Evolutionary conservation across 2,888 invertebrate species (phyloP), one percentile per base, ranked within the genome.

Genomic region (Ochropleura leucogaster): DNA sequence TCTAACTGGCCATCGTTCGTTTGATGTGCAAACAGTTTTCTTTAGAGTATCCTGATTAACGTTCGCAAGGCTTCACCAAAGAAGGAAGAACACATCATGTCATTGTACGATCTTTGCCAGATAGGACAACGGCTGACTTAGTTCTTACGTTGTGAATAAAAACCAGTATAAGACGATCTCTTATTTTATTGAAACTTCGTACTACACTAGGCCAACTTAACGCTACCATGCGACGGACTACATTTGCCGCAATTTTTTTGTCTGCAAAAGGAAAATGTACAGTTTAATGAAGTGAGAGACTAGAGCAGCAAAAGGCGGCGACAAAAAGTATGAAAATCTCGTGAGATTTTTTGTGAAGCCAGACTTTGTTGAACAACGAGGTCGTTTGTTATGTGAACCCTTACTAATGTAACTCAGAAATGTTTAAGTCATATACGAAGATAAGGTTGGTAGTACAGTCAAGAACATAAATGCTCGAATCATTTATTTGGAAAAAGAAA

Each of bases 341-440:
- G n/a, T 42, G 14, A 42, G 55, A 73, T 49, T 77, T 77, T 77
- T 77, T 79, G 72, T 72, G n/a, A 30, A 9, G 7, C 40, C 40
- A 14, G 53, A 20, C 14, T 73, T 73, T 2, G 51, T 20, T 20
- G 40, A n/a, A 49, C 63, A 75, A 44, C 1, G 9, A 9, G 20
- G 7, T 62, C n/a, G n/a, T n/a, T n/a, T 12, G 16, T 9, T 46
- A 7, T 16, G 14, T 74, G 44, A 40, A 7, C 14, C 16, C 6
- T 46, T 74, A 18, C 4, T 47, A 72, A 40, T 72, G 16, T 72
- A 7, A 72, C 72, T 71, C 40, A 1, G 16, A 67, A 67, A 46
- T 7, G 59, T 18, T 20, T 12, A 53, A 7, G 14, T 16, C 12
- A 16, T 49, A 49, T 49, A 49, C 49, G 16, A 14, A 49, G 4